Evolutionary conservation across 2,888 invertebrate species (phyloP).

Genomic region (Ornithoptera priamus): DNA sequence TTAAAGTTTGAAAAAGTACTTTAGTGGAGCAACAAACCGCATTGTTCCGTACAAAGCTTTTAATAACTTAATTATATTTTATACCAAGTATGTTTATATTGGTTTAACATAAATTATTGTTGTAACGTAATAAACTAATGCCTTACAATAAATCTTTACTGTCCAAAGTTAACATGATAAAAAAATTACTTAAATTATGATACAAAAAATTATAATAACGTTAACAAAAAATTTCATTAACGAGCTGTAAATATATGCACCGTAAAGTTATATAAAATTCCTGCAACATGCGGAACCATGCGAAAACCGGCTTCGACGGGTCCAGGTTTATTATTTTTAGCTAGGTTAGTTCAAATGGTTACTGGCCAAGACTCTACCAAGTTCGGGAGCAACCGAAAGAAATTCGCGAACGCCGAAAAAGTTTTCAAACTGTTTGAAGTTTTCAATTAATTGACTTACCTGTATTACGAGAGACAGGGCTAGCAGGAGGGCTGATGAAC

Average conservation of each 20-base stretch:
- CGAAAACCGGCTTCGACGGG: constrained; percentile 34
- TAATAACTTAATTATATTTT: not conserved
- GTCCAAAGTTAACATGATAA: not conserved
- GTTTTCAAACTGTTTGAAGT: constrained; percentile 32
- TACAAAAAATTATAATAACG: not conserved
- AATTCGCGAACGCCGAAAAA: constrained; percentile 31
- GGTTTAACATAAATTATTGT: not conserved
- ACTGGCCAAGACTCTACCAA: constrained; percentile 17
- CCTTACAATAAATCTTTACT: too few relatives aligned
- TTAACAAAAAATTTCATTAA: constrained; percentile 5
- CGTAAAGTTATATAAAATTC: constrained; percentile 29
- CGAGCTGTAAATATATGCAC: constrained; percentile 25
- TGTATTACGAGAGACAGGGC: constrained; percentile 42
- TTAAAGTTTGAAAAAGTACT: not conserved
- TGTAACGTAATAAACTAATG: too few relatives aligned
- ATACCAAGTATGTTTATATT: not conserved
- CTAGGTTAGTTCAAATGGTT: constrained; percentile 29
- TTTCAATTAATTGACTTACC: constrained; percentile 38
- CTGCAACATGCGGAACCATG: constrained; percentile 29
- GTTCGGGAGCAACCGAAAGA: constrained; percentile 23
- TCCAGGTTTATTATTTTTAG: constrained; percentile 34
- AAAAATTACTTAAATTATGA: not conserved
- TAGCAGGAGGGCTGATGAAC: constrained; percentile 54
- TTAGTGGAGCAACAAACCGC: not conserved
- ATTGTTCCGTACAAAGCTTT: constrained; percentile 1